phyloP scores from a whole-genome alignment of 2,113 vertebrate species.

The Nematolebias whitei region DNA sequence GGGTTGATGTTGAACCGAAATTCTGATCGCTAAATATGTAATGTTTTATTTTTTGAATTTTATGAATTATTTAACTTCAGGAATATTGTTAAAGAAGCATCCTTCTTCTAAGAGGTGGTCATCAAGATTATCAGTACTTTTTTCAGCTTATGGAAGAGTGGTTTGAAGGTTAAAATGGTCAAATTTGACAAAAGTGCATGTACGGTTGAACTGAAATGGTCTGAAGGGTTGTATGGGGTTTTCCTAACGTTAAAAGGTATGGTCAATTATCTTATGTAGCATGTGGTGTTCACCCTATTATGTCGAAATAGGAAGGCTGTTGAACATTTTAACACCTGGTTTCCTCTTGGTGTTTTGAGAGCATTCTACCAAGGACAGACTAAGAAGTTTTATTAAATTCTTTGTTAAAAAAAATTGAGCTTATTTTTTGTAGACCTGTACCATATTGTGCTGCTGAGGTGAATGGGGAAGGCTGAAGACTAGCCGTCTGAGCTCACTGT shows the following conservation, averaged over 20 bases:
- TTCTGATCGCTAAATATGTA: slow-evolving; percentile 15
- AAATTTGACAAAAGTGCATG: slow-evolving; percentile 41
- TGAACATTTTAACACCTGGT: slow-evolving; percentile 62
- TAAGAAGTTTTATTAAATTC: slow-evolving; percentile 66
- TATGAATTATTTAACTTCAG: slow-evolving; percentile 23
- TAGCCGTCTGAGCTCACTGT: slow-evolving; percentile 92
- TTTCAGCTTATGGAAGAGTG: slow-evolving; percentile 46
- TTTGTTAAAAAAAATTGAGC: slow-evolving; percentile 38
- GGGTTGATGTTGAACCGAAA: slow-evolving; percentile 59
- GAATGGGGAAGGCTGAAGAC: slow-evolving; percentile 90
- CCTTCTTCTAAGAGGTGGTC: slow-evolving; percentile 28
- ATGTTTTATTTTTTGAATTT: slow-evolving; percentile 16
- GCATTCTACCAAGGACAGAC: slow-evolving; percentile 75
- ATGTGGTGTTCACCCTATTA: slow-evolving; percentile 54
- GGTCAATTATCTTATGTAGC: slow-evolving; percentile 39
- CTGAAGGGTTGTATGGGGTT: slow-evolving; percentile 35
- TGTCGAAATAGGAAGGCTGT: slow-evolving; percentile 47
- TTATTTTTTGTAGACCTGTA: slow-evolving; percentile 96
- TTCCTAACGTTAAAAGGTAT: slow-evolving; percentile 50
- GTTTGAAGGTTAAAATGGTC: slow-evolving; percentile 49
- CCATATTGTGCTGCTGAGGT: slow-evolving; percentile 87
- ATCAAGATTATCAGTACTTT: slow-evolving; percentile 25
- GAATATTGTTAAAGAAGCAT: slow-evolving; percentile 38
- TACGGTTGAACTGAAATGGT: slow-evolving; percentile 55
- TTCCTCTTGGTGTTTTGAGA: slow-evolving; percentile 71